Conservation (phyloP, 1,140 invertebrate genomes). For the Aricia agestis region DNA sequence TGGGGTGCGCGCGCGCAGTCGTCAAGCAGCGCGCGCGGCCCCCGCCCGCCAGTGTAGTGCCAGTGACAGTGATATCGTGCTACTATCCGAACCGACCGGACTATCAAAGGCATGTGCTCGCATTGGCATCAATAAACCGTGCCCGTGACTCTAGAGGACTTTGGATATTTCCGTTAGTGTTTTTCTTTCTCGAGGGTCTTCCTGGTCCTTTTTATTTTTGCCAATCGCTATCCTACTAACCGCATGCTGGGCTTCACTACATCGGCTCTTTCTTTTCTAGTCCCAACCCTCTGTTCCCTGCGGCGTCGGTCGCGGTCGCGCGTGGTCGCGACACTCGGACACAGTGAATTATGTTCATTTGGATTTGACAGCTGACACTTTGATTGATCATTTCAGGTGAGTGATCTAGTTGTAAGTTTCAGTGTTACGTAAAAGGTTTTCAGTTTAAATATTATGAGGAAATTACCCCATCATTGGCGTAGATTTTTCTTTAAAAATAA, state of each 20-base stretch:
- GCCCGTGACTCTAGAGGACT: constrained; percentile 40
- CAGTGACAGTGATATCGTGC: constrained; percentile 20
- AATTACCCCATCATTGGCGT: no score
- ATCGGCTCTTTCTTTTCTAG: constrained; percentile 40
- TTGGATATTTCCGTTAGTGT: constrained; percentile 17
- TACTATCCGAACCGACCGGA: constrained; percentile 10
- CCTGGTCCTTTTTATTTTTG: constrained; percentile 62
- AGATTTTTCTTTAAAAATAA: no score
- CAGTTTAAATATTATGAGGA: no score
- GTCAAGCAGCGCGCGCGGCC: constrained; percentile 52
- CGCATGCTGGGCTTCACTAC: constrained; percentile 39
- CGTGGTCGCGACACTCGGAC: constrained; percentile 40
- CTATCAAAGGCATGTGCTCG: not conserved
- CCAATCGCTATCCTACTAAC: constrained; percentile 67
- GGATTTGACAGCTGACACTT: constrained; percentile 57
- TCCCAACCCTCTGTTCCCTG: constrained; percentile 33
- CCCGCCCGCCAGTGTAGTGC: constrained; percentile 58
- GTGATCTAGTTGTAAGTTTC: constrained; percentile 26
- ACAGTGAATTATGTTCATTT: constrained; percentile 55
- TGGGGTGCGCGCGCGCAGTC: constrained; percentile 72
- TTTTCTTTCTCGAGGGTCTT: constrained; percentile 46
- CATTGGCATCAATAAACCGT: constrained; percentile 70
- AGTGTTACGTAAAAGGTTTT: not conserved
- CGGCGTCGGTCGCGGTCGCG: constrained; percentile 28
- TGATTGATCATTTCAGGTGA: constrained; percentile 47